Evolutionary conservation across 2,888 invertebrate species (phyloP), one percentile per base, ranked within the genome.

Genomic region (Scaeva pyrastri): DNA sequence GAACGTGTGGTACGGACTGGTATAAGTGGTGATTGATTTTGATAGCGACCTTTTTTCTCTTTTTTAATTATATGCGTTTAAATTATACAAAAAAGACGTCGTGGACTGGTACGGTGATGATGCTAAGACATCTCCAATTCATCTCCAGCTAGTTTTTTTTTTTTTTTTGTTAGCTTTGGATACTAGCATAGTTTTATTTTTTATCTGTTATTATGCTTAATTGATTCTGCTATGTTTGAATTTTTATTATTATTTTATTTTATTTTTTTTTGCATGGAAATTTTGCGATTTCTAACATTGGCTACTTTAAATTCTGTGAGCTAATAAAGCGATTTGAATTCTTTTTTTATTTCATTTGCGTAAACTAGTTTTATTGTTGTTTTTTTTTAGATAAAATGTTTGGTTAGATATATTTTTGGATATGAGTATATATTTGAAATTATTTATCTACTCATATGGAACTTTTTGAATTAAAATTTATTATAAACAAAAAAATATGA

Each of bases 21-120:
- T 70, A 83, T 83, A 70, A 83, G 70, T 70, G 62, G 73, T 84
- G 79, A 79, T 80, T 80, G 75, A 80, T 75, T 80, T 80, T 79
- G 79, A 81, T 55, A 71, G 12, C 73, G 73, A 77, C 70, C 81
- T 77, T 81, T 76, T 83, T 72, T 56, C 19, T 62, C 23, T 58
- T 58, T 80, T 52, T 80, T 75, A 80, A 72, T 88, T 78, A 43
- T 23, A 82, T 86, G 77, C 62, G 66, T 72, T 55, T 60, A 52
- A 86, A 83, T 62, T 83, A 88, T 88, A 77, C 87, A 58, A 81
- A 84, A 31, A 88, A 87, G 87, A 88, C 68, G 68, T 88, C 88
- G 88, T 41, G 68, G 83, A 74, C 87, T 88, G 88, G 87, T 88
- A 87, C 88, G 82, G 31, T 31, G 31, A 31, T 31, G 74, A 60